phyloP scores from a whole-genome alignment of 2,888 invertebrate species.

The Tanypteryx hageni region DNA sequence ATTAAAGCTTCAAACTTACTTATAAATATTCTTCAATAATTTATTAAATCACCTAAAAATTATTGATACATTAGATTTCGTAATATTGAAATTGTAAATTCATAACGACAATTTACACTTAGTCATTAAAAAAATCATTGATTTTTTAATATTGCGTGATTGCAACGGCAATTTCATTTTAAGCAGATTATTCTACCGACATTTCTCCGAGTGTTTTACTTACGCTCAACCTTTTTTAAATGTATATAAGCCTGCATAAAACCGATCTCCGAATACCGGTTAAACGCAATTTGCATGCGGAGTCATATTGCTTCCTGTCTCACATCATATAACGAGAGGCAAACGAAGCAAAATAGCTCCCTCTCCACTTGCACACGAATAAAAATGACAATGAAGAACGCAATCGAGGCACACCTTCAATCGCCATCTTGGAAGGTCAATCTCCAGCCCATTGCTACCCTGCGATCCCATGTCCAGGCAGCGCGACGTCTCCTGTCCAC shows the following conservation, averaged over 20 bases:
- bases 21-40: too few relatives aligned
- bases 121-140: too few relatives aligned
- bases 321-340: neutral
- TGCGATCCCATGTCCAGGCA: slow-evolving; percentile 23
- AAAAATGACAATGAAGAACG: neutral
- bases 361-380: neutral
- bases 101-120: too few relatives aligned
- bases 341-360: neutral
- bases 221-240: neutral
- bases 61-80: too few relatives aligned
- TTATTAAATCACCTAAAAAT: too few relatives aligned
- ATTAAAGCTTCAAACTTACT: too few relatives aligned
- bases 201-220: neutral
- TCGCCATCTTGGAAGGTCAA: neutral
- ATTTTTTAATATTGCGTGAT: too few relatives aligned
- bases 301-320: neutral
- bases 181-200: neutral
- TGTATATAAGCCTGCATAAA: neutral
- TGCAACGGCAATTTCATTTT: too few relatives aligned
- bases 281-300: neutral
- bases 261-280: neutral
- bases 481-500: slow-evolving; percentile 37
- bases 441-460: neutral
- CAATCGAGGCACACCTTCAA: slow-evolving; percentile 44
- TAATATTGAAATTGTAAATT: too few relatives aligned